Percentiles rank a stretch among this genome's conserved stretches.
These are phyloP conservation scores for Orycteropus afer DNA, from an alignment of 2,113 vertebrate species.

Conservation along the genomic window DNA sequence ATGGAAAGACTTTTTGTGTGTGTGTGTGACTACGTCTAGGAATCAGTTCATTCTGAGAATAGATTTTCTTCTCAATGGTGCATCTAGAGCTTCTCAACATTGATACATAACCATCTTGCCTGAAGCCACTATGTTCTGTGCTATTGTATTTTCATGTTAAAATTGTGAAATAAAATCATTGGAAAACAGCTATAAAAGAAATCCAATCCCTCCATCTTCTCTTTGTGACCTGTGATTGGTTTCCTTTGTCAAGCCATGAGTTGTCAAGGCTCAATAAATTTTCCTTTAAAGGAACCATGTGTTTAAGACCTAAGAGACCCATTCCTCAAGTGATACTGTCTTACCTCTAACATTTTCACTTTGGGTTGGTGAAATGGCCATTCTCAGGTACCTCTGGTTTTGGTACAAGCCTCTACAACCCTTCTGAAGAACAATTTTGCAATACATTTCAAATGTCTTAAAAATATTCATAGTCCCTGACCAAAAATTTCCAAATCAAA, in stretches of 20 bases:
- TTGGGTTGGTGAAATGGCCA: fast-evolving
- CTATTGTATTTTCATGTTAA: not conserved
- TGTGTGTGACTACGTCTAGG: not conserved
- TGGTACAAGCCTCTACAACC: not conserved
- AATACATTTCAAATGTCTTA: not conserved
- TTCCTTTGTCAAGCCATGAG: not conserved
- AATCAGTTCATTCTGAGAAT: not conserved
- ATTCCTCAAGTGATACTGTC: no score
- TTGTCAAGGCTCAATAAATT: fast-evolving
- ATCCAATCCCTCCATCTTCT: fast-evolving
- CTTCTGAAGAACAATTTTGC: not conserved
- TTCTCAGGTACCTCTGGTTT: not conserved
- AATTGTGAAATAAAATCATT: not conserved
- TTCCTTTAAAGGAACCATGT: not conserved
- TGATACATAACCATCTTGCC: not conserved
- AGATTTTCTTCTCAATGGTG: not conserved
- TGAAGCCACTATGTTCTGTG: not conserved
- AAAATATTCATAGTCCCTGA: not conserved
- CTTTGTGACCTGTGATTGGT: fast-evolving
- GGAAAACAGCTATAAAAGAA: not conserved
- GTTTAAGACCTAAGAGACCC: not conserved
- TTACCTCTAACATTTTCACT: not conserved
- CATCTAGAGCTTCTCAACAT: not conserved
- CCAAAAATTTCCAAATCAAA: not conserved
- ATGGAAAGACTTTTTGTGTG: not conserved